phyloP scores from a whole-genome alignment of 2,113 vertebrate genomes.

The Isurus oxyrinchus region DNA sequence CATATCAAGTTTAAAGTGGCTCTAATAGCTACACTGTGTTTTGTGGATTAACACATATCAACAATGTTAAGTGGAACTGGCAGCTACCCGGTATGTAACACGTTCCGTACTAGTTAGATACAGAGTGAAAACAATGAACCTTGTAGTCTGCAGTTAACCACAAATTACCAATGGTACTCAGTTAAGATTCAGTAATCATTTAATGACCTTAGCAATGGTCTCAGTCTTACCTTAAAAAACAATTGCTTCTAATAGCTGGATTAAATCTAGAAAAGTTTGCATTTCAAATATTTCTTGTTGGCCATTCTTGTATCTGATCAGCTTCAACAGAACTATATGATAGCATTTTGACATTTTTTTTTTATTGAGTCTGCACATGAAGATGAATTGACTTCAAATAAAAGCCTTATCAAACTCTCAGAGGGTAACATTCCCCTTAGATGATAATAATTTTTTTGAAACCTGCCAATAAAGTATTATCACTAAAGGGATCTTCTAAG shows the following conservation, averaged over 20 bases:
- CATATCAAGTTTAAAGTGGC: neutral
- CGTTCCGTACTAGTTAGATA: neutral
- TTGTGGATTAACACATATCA: neutral
- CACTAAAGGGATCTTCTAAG: neutral
- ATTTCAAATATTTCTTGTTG: neutral
- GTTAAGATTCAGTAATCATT: neutral
- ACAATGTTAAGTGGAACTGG: neutral
- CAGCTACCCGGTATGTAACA: neutral
- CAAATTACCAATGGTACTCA: neutral
- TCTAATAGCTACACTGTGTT: neutral
- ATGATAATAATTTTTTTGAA: neutral
- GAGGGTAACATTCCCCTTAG: too few relatives aligned
- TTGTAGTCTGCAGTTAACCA: neutral
- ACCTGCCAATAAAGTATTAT: neutral
- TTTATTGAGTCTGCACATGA: neutral
- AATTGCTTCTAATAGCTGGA: neutral
- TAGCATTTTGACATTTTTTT: neutral
- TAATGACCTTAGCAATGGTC: neutral
- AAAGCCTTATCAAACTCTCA: neutral
- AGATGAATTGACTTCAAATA: neutral
- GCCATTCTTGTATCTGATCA: neutral
- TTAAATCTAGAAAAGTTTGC: neutral
- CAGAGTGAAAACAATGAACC: neutral
- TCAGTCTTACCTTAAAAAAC: neutral
- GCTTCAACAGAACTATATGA: neutral